Conservation (phyloP, 2,888 invertebrate genomes). For the Gordius sp. region DNA sequence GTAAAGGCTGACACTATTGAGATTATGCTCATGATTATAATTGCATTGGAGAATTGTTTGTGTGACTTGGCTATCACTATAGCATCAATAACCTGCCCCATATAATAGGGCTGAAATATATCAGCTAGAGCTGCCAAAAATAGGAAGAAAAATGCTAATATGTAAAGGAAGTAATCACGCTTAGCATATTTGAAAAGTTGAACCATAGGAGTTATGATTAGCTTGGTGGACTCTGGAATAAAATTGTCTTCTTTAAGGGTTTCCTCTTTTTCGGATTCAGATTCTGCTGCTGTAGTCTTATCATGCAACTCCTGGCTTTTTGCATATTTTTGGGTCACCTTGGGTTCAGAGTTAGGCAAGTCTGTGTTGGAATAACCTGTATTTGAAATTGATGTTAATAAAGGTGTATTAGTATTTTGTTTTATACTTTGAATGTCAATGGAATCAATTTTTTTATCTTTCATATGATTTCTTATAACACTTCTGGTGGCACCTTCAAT, state of each 20-base stretch:
- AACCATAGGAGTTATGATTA: neutral
- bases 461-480: too few species aligned
- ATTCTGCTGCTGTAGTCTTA: too few species aligned
- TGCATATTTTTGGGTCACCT: too few species aligned
- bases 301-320: too few species aligned
- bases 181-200: neutral
- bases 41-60: conserved; percentile 24
- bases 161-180: neutral
- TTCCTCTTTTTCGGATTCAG: neutral
- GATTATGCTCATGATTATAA: conserved; percentile 25
- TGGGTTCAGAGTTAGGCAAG: neutral
- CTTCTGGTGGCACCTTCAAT: too few species aligned
- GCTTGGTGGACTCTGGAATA: neutral
- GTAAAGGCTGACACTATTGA: conserved; percentile 22
- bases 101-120: conserved; percentile 30
- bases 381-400: neutral
- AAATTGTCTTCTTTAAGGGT: neutral
- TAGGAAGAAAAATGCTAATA: conserved; percentile 11
- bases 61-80: conserved; percentile 28
- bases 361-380: neutral
- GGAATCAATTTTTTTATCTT: too few species aligned
- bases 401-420: neutral
- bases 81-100: conserved; percentile 28
- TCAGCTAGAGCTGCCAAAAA: conserved; percentile 22
- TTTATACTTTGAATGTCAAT: too few species aligned